A percentile compares a stretch with the other conserved stretches of the same genome.
These are phyloP conservation scores for Chaunax sp. DNA, from an alignment of 2,797 vertebrate genomes.

Conservation along the genomic window DNA sequence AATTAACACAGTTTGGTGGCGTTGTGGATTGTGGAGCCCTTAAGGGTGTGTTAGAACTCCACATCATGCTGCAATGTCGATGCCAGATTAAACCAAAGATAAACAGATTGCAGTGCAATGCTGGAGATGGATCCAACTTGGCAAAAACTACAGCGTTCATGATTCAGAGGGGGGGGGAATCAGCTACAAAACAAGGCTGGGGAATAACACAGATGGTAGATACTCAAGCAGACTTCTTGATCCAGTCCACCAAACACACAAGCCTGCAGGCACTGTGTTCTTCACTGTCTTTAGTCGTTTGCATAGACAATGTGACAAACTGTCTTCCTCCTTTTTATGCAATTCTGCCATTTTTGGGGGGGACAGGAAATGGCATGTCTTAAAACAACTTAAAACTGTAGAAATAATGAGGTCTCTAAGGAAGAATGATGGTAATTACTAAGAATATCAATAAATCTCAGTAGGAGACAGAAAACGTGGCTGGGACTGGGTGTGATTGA, in stretches of 20 bases:
- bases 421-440: slow-evolving; percentile 68
- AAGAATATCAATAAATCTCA: slow-evolving; percentile 69
- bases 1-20: slow-evolving; percentile 75
- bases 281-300: slow-evolving; percentile 44
- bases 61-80: slow-evolving; percentile 50
- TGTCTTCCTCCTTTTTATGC: slow-evolving; percentile 48
- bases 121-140: slow-evolving; percentile 44
- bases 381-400: slow-evolving; percentile 58
- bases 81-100: slow-evolving; percentile 46
- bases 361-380: slow-evolving; percentile 53
- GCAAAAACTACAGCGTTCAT: slow-evolving; percentile 46
- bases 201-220: slow-evolving; percentile 61
- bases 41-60: slow-evolving; percentile 51
- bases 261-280: slow-evolving; percentile 36
- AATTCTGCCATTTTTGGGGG: slow-evolving; percentile 37
- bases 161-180: slow-evolving; percentile 24
- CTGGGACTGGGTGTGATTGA: slow-evolving; percentile 50
- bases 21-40: slow-evolving; percentile 48
- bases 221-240: slow-evolving; percentile 45
- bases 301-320: slow-evolving; percentile 44
- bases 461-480: slow-evolving; percentile 49
- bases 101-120: slow-evolving; percentile 42
- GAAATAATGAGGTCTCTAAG: slow-evolving; percentile 74
- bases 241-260: slow-evolving; percentile 46
- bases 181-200: slow-evolving; percentile 39